Percentiles rank a stretch among this genome's conserved stretches.
These are phyloP conservation scores for Monochamus alternatus DNA, from an alignment of 2,888 invertebrate genomes.

Conservation along the genomic window DNA sequence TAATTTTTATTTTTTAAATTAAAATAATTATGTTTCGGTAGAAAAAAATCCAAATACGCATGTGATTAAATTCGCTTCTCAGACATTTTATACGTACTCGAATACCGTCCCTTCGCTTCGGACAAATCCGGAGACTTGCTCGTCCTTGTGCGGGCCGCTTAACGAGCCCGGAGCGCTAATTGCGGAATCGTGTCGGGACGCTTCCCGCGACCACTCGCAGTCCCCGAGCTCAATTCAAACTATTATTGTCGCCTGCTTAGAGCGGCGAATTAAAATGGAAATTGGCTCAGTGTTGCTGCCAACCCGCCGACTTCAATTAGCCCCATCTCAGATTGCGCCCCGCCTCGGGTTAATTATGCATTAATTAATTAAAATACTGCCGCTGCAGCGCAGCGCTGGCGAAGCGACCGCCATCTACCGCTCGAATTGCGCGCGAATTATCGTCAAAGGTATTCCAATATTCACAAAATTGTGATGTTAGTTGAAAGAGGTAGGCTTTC, in stretches of 20 bases:
- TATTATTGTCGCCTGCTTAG: constrained; percentile 60
- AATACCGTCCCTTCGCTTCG: background rate
- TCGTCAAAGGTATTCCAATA: background rate
- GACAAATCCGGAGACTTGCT: background rate
- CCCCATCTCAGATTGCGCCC: constrained; percentile 58
- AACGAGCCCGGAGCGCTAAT: constrained; percentile 52
- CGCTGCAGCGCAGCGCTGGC: constrained; percentile 47
- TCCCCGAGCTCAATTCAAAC: constrained; percentile 59
- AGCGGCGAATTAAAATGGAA: constrained; percentile 58
- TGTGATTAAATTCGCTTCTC: too few relatives aligned
- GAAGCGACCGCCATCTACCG: background rate
- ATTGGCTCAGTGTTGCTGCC: constrained; percentile 50
- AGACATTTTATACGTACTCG: too few relatives aligned
- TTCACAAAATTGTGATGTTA: too few relatives aligned
- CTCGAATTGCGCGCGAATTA: background rate
- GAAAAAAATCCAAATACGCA: too few relatives aligned
- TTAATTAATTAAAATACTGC: constrained; percentile 61
- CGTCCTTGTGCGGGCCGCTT: background rate
- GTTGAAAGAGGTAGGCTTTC: too few relatives aligned
- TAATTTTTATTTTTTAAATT: too few relatives aligned
- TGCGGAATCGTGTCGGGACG: constrained; percentile 60
- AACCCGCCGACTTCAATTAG: constrained; percentile 59
- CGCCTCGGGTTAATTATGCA: constrained; percentile 60
- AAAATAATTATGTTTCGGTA: too few relatives aligned
- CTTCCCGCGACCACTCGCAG: constrained; percentile 55